Evolutionary conservation across 2,888 invertebrate genomes (phyloP).

Genomic region (Crocallis elinguaria): DNA sequence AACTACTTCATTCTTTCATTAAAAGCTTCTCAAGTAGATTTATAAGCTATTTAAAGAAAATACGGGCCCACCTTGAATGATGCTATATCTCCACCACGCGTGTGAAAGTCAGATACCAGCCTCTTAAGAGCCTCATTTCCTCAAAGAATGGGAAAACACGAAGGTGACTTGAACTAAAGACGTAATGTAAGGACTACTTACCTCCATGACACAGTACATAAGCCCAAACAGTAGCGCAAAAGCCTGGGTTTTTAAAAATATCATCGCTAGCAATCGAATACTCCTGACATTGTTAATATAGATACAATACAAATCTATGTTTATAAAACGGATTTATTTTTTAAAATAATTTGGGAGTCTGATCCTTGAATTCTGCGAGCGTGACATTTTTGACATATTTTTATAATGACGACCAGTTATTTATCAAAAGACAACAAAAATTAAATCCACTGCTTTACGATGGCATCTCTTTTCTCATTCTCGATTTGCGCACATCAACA

Average conservation of each 20-base stretch:
- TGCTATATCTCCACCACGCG: conserved; percentile 15
- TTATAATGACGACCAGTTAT: too few species aligned
- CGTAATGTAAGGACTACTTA: conserved; percentile 22
- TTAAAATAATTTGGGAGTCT: too few species aligned
- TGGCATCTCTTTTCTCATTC: neutral
- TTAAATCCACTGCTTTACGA: too few species aligned
- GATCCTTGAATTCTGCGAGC: too few species aligned
- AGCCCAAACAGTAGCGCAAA: conserved; percentile 3
- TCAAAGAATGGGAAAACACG: conserved; percentile 38
- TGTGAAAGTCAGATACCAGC: conserved; percentile 27
- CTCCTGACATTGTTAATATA: too few species aligned
- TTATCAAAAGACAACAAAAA: too few species aligned
- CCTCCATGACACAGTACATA: conserved; percentile 4
- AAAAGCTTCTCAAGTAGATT: neutral
- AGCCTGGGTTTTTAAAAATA: neutral
- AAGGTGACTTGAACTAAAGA: conserved; percentile 33
- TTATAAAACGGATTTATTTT: too few species aligned
- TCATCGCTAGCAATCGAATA: neutral
- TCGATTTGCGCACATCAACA: neutral
- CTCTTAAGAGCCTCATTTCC: conserved; percentile 33
- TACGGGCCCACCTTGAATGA: conserved; percentile 18
- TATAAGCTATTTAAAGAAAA: conserved; percentile 8
- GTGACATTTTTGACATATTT: too few species aligned
- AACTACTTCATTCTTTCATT: neutral
- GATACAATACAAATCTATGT: too few species aligned